Percentiles rank a stretch among this genome's conserved stretches.
Evolutionary conservation across 1,140 invertebrate species (phyloP).

Genomic region (Sitodiplosis mosellana): DNA sequence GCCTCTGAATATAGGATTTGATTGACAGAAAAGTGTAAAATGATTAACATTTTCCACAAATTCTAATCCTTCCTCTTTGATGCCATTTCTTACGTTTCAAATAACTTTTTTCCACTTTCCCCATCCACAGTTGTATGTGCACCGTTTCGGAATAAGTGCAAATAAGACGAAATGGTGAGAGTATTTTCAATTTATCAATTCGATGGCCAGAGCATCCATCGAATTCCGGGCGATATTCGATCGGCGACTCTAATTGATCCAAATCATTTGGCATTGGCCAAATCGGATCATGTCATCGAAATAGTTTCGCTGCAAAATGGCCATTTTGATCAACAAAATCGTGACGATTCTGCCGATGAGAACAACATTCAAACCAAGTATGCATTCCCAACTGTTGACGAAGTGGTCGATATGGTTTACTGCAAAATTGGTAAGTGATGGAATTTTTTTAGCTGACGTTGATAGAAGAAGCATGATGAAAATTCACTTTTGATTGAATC

Average conservation of each 20-base stretch:
- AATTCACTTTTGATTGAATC: not conserved
- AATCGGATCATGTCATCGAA: constrained; percentile 2
- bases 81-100: no score
- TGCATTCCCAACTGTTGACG: constrained; percentile 2
- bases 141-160: no score
- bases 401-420: constrained; percentile 1
- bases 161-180: constrained; percentile 2
- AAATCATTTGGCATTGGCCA: not conserved
- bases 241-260: not conserved
- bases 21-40: no score
- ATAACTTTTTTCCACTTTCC: no score
- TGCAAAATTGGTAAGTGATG: not conserved
- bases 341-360: not conserved
- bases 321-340: not conserved
- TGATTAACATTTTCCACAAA: no score
- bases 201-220: constrained; percentile 1
- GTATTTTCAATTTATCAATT: constrained; percentile 3
- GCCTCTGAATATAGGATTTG: no score
- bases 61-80: no score
- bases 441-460: not conserved
- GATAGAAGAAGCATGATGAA: not conserved
- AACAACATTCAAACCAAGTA: not conserved
- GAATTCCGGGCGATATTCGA: not conserved
- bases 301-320: not conserved
- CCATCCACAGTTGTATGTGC: no score